Base-by-base conservation (phyloP, 2,888 invertebrate species). In the Lamellibrachia satsuma region DNA sequence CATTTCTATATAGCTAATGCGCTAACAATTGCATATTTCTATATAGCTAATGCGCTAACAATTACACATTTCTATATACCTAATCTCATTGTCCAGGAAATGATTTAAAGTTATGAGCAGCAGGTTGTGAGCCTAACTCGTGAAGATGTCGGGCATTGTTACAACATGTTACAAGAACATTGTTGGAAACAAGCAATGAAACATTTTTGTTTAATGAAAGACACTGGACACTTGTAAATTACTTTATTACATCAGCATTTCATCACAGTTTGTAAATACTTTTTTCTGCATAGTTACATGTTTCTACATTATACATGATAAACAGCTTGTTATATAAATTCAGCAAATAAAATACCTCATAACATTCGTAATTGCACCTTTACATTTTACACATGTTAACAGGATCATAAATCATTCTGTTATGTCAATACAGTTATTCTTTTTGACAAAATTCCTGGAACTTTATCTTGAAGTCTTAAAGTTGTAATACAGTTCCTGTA, bases 181-280 rank as follows among this genome's bases (percentile, higher is more conserved):
- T 75, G 22, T 22, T 22, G 22, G 75, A 22, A 75, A 75, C 22
- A 11, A 75, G 75, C 6, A 22, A 15, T 15, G 60, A 75, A 2
- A 75, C 2, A 11, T 22, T 39, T 39, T 39, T 39, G 39, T 39
- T 75, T 15, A 75, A 75, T 55, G 55, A 22, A 75, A 75, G 75
- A n/a, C 75, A 75, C 75, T 75, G 75, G n/a, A 75, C n/a, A 75
- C 22, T 15, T 75, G 75, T n/a, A 75, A 6, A 75, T 75, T 75
- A 75, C 22, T 75, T 75, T 75, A 75, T 75, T 75, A 75, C n/a
- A 75, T 75, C 75, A 75, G 75, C 22, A 75, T 75, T 75, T 75
- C 75, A 75, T 75, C 75, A 75, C 75, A 75, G 75, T 75, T 75
- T 22, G 75, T 75, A 75, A 75, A 75, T 75, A 75, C 11, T 22